Percentiles rank a stretch among this genome's conserved stretches.
Conservation (phyloP, 2,113 vertebrate species). For the Amphiprion ocellaris region DNA sequence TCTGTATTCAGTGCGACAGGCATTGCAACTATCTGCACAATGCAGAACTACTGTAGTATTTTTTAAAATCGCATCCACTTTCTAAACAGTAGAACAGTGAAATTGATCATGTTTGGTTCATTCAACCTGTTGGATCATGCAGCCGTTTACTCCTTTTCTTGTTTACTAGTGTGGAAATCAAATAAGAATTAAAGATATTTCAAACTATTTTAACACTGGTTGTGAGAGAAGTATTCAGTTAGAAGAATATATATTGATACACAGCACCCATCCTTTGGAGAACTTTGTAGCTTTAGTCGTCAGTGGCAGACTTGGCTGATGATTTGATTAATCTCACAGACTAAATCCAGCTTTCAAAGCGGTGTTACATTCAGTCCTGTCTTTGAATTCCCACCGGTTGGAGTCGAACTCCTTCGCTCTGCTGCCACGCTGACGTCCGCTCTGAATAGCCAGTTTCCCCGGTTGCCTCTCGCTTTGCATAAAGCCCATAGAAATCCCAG, state of each 20-base stretch:
- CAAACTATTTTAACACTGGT: background rate
- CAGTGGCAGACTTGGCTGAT: slow-evolving; percentile 17
- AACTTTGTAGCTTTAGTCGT: background rate
- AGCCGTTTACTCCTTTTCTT: too few relatives aligned
- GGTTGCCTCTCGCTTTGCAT: slow-evolving; percentile 60
- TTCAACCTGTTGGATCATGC: too few relatives aligned
- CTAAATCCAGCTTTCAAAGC: slow-evolving; percentile 30
- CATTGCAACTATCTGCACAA: too few relatives aligned
- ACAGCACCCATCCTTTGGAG: too few relatives aligned
- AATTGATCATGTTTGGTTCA: too few relatives aligned
- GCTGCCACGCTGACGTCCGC: slow-evolving; percentile 34
- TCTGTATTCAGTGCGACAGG: too few relatives aligned
- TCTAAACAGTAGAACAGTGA: too few relatives aligned
- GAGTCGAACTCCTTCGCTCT: slow-evolving; percentile 28
- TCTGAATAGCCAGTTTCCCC: slow-evolving; percentile 56
- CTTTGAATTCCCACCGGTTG: slow-evolving; percentile 40
- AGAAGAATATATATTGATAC: too few relatives aligned
- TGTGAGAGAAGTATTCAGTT: background rate
- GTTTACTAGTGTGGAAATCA: too few relatives aligned
- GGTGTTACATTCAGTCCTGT: background rate
- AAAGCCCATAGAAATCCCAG: slow-evolving; percentile 68
- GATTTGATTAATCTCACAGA: slow-evolving; percentile 22
- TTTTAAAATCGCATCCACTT: too few relatives aligned
- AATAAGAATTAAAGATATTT: too few relatives aligned
- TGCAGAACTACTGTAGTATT: too few relatives aligned